Evolutionary conservation across 2,888 invertebrate genomes (phyloP), one percentile per base, ranked within the genome.

Genomic region (Miltochrista miniata): DNA sequence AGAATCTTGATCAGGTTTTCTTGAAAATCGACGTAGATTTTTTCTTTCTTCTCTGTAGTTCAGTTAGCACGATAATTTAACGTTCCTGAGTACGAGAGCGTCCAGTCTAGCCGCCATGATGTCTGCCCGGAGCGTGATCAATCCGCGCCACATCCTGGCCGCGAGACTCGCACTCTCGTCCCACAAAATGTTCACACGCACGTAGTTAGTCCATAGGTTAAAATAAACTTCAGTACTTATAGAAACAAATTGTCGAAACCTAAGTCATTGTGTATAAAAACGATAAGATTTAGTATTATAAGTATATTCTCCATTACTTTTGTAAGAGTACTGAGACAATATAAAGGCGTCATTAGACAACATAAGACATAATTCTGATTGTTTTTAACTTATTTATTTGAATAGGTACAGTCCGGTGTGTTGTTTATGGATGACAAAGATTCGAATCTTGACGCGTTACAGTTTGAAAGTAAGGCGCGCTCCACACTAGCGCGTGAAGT

Each of bases 181-280:
- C 61, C 74, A 78, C 75, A 74, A 72, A 72, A 31, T 76, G 67
- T 77, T 79, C 84, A 81, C 83, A 81, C 88, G 85, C 89, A 88
- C 87, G 82, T 86, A 78, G 74, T 86, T 89, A 88, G 85, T 87
- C 85, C 78, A 75, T 89, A 90, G 85, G 79, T 80, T 83, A 79
- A 81, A 79, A 74, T 68, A 81, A 81, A 80, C 76, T 83, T 83
- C 85, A 82, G 90, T 90, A 90, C 89, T 89, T 90, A 89, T 91
- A 90, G 90, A 85, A 89, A 89, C 87, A 87, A 88, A 88, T 85
- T 87, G 90, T 91, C 90, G 90, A 90, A 91, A 85, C 89, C 91
- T 91, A 91, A 91, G 91, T 91, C 91, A 91, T 91, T 90, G 88
- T 91, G 90, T 91, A 91, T 90, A 90, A 88, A 83, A n/a, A 86